Evolutionary conservation across 2,888 invertebrate species (phyloP).

Genomic region (Dynastes maya): DNA sequence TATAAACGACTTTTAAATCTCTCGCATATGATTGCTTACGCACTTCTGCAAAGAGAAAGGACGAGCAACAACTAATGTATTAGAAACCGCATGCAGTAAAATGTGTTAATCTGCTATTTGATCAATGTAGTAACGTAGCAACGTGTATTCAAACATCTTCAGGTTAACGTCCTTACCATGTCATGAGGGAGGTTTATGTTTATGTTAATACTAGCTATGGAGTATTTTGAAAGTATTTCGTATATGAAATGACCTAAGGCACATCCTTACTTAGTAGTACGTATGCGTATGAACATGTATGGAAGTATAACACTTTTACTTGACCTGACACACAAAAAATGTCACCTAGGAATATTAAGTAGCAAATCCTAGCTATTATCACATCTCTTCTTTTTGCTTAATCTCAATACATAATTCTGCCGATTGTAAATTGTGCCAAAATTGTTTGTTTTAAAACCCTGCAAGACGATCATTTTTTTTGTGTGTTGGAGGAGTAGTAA

Average conservation of each 20-base stretch:
- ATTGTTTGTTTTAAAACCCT: background rate
- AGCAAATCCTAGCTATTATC: background rate
- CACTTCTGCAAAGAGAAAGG: constrained; percentile 39
- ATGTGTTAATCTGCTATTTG: constrained; percentile 64
- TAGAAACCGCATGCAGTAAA: constrained; percentile 59
- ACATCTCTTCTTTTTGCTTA: background rate
- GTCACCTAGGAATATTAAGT: background rate
- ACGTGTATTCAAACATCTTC: constrained; percentile 65
- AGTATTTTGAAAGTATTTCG: constrained; percentile 28
- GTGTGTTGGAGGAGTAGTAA: too few relatives aligned
- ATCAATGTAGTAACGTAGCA: constrained; percentile 66
- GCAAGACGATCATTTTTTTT: too few relatives aligned
- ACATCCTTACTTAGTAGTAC: background rate
- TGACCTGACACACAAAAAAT: constrained; percentile 23
- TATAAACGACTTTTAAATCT: background rate
- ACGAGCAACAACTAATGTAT: constrained; percentile 46
- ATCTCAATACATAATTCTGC: background rate
- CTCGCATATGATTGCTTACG: constrained; percentile 5
- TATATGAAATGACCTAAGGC: constrained; percentile 17
- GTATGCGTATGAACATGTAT: constrained; percentile 9
- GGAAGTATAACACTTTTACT: constrained; percentile 49
- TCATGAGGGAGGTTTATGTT: constrained; percentile 25
- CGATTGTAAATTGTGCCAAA: background rate
- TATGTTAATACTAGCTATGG: constrained; percentile 9
- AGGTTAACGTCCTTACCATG: constrained; percentile 63